These are phyloP conservation scores for Argyrosomus regius DNA, from an alignment of 2,797 vertebrate species.

Conservation along the genomic window DNA sequence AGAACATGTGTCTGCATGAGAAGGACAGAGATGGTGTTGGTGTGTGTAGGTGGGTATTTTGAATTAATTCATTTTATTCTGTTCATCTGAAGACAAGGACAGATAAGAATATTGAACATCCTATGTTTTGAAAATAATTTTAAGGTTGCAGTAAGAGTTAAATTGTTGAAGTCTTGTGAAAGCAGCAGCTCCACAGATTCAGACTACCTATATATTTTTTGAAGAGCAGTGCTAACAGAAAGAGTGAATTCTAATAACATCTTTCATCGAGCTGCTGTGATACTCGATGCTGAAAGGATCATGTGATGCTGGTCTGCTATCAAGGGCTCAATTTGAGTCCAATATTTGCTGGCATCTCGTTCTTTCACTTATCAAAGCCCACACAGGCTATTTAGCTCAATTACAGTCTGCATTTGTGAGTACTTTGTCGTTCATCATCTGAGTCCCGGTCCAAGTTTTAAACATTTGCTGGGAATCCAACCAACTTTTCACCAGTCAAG, in stretches of 20 bases:
- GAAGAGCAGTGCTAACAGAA: background rate
- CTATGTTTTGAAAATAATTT: background rate
- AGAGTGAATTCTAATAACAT: constrained; percentile 1
- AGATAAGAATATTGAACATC: background rate
- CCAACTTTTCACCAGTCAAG: background rate
- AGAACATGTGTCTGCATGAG: constrained; percentile 43
- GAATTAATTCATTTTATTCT: constrained; percentile 5
- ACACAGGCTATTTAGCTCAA: constrained; percentile 7
- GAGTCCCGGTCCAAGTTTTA: background rate
- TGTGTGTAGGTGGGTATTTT: constrained; percentile 9
- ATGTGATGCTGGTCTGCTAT: background rate
- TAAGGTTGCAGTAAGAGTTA: background rate
- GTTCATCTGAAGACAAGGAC: background rate
- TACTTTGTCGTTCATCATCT: constrained; percentile 7
- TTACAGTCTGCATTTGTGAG: constrained; percentile 24
- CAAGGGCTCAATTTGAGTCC: background rate
- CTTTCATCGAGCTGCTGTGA: background rate
- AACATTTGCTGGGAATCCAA: constrained; percentile 1
- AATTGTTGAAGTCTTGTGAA: background rate
- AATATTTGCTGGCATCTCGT: constrained; percentile 14
- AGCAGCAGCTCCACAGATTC: background rate
- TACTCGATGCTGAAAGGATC: background rate
- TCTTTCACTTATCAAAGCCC: constrained; percentile 12
- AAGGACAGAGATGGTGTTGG: constrained; percentile 22
- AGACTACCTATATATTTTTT: background rate